Evolutionary conservation across 2,888 invertebrate species (phyloP), one percentile per base, ranked within the genome.

Genomic region (Melangyna quadrimaculata): DNA sequence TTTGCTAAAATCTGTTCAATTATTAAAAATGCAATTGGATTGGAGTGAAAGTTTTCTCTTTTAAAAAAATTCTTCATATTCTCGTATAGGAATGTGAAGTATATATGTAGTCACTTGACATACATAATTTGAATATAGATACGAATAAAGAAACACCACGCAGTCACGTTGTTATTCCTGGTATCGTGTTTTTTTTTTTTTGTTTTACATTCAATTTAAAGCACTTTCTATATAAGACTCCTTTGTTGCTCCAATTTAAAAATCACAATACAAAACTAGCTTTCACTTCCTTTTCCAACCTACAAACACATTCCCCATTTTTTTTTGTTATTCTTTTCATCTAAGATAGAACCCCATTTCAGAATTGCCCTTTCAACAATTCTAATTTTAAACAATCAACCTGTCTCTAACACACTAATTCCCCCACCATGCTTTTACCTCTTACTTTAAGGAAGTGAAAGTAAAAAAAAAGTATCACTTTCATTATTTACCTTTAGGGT

Each of bases 321-420:
- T 22, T 1, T 57, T 35, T 6, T 22, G 2, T 12, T 35, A 2
- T 35, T 35, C 8, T 19, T 22, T 59, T 51, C 5, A 51, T 27
- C 24, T 27, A 8, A 7, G 14, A 8, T n/a, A 53, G n/a, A 37
- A 22, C 19, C 35, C 59, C 59, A 17, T 63, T 63, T 29, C 6
- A 1, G n/a, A 27, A 43, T 63, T 63, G 43, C 40, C 27, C 43
- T 12, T 53, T 70, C 14, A 43, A 51, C 43, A 73, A 48, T 70
- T 74, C 53, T n/a, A 71, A 81, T 65, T 29, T 17, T 40, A 70
- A 75, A 57, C 70, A 48, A 75, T 81, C 80, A 70, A 70, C 67
- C 63, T 65, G 37, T 51, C 57, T 48, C 43, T 63, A 70, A 53
- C 27, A 63, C 45, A 80, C 70, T 70, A 63, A 70, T 48, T n/a